These are phyloP conservation scores for Glareola pratincola DNA, from an alignment of 2,113 vertebrate genomes.

Conservation along the genomic window DNA sequence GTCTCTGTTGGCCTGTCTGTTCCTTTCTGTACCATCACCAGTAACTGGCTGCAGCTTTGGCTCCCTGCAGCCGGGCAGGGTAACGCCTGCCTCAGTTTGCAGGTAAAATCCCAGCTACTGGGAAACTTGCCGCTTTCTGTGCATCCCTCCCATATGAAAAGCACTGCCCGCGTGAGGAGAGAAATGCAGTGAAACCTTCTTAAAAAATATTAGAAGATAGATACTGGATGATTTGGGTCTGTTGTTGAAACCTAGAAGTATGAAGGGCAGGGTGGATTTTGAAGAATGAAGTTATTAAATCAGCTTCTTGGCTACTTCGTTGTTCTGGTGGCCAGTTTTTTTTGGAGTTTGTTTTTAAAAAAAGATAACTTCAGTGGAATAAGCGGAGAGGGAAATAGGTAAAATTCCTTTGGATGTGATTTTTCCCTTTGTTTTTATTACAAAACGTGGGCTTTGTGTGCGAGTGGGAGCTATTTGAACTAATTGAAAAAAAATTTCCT, in stretches of 20 bases:
- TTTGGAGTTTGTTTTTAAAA: background rate
- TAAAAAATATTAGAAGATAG: background rate
- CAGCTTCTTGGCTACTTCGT: background rate
- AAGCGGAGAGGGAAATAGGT: conserved; percentile 7
- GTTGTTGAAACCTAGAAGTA: background rate
- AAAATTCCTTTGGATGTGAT: conserved; percentile 36
- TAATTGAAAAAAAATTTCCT: conserved; percentile 8
- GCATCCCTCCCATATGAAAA: background rate
- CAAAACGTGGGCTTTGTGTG: conserved; percentile 7
- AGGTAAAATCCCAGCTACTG: background rate
- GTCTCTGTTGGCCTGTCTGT: background rate
- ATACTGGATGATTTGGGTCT: background rate
- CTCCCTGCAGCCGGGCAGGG: background rate
- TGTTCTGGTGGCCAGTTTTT: background rate
- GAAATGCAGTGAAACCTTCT: background rate
- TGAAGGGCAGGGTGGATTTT: background rate
- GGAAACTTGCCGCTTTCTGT: background rate
- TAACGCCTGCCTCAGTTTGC: background rate
- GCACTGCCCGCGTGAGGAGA: background rate
- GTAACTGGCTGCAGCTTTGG: background rate
- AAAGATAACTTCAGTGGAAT: background rate
- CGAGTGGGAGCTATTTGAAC: background rate
- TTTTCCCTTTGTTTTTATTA: conserved; percentile 29
- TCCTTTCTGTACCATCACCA: background rate
- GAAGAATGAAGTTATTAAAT: conserved; percentile 11